Conservation (phyloP, 1,140 invertebrate genomes). For the Hycleus phaleratus region DNA sequence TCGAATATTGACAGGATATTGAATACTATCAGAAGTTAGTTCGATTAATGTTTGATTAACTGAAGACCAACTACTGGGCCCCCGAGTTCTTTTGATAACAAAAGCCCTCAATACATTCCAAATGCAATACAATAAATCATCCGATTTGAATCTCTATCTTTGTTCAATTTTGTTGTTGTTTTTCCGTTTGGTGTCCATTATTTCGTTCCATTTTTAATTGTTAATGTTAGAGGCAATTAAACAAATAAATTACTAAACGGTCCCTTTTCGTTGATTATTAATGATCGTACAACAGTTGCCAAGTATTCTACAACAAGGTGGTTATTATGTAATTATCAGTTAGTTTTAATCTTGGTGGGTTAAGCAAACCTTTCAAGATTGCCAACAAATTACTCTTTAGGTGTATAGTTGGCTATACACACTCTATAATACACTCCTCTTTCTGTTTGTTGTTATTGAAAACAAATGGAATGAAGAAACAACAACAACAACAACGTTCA, state of each 20-base stretch:
- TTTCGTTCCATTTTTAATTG: conserved; percentile 27
- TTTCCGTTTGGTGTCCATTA: neutral
- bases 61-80: too few species aligned
- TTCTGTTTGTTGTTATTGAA: too few species aligned
- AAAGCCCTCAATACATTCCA: too few species aligned
- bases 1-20: too few species aligned
- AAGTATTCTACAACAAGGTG: conserved; percentile 31
- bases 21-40: too few species aligned
- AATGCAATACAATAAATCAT: too few species aligned
- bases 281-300: conserved; percentile 40
- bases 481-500: neutral
- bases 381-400: conserved; percentile 37
- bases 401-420: neutral
- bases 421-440: conserved; percentile 20
- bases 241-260: conserved; percentile 44
- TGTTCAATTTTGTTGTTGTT: too few species aligned
- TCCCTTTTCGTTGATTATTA: conserved; percentile 36
- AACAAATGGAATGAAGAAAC: too few species aligned
- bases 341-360: conserved; percentile 41
- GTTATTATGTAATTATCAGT: conserved; percentile 45
- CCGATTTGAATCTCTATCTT: too few species aligned
- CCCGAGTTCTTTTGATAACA: too few species aligned
- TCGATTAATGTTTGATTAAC: too few species aligned
- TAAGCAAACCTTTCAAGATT: conserved; percentile 40
- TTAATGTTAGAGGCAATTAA: conserved; percentile 40